Evolutionary conservation across 2,797 vertebrate genomes (phyloP).

Genomic region (Odontamblyopus lacepedii): DNA sequence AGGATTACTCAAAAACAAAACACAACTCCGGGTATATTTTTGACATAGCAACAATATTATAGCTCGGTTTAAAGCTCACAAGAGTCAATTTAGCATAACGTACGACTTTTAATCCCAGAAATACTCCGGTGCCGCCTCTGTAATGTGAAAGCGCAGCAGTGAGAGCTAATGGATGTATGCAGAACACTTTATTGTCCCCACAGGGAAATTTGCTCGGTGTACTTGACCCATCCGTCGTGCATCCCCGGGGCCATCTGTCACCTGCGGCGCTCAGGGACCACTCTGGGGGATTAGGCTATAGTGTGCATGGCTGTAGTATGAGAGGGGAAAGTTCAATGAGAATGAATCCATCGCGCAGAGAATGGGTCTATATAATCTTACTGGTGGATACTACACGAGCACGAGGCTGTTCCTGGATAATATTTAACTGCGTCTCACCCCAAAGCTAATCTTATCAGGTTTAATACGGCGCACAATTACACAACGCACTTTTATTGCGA

Average conservation of each 20-base stretch:
- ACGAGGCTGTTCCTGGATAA: not conserved
- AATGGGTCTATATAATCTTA: not conserved
- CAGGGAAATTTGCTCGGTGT: not conserved
- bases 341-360: not conserved
- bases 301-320: slow-evolving; percentile 5
- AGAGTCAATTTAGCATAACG: too few species aligned
- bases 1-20: too few species aligned
- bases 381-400: not conserved
- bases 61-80: too few species aligned
- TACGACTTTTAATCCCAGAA: too few species aligned
- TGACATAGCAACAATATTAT: too few species aligned
- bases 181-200: not conserved
- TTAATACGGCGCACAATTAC: not conserved
- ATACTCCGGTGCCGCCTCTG: too few species aligned
- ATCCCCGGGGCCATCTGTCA: not conserved
- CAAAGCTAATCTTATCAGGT: not conserved
- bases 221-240: slow-evolving; percentile 1
- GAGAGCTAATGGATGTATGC: not conserved
- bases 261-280: not conserved
- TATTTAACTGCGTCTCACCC: not conserved
- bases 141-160: not conserved
- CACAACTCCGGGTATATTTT: too few species aligned
- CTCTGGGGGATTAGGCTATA: not conserved
- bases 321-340: slow-evolving; percentile 2
- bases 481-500: not conserved